These are phyloP conservation scores for Archips crataeganus DNA, from an alignment of 2,888 invertebrate species.

Conservation along the genomic window DNA sequence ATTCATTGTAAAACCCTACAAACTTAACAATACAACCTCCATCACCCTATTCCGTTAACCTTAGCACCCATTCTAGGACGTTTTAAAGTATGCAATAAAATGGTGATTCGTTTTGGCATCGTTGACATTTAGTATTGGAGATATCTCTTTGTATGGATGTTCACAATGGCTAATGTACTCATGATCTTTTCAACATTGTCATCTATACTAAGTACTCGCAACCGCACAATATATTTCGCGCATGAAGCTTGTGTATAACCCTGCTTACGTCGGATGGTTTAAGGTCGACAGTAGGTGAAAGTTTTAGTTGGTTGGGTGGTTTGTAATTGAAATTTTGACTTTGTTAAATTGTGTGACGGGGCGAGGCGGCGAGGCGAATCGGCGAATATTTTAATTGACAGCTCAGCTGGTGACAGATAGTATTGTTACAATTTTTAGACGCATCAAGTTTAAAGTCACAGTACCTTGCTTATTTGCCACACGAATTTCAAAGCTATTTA, in stretches of 20 bases:
- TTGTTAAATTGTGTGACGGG: conserved; percentile 81
- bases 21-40: conserved; percentile 17
- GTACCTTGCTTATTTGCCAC: not conserved
- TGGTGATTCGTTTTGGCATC: conserved; percentile 55
- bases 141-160: conserved; percentile 62
- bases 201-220: conserved; percentile 79
- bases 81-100: conserved; percentile 4
- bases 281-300: conserved; percentile 42
- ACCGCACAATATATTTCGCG: conserved; percentile 45
- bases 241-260: not conserved
- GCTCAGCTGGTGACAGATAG: conserved; percentile 61
- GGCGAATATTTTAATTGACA: conserved; percentile 63
- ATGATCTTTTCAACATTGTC: conserved; percentile 82
- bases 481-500: too few relatives aligned
- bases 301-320: conserved; percentile 34
- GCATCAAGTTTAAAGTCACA: not conserved
- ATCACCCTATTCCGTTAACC: conserved; percentile 29
- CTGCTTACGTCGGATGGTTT: conserved; percentile 28
- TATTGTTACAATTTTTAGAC: conserved; percentile 18
- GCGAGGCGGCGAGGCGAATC: conserved; percentile 69
- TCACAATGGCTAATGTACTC: conserved; percentile 82
- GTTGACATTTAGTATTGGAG: conserved; percentile 73
- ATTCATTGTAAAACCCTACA: conserved; percentile 46
- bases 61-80: conserved; percentile 49
- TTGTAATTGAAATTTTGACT: conserved; percentile 84